Conservation (phyloP, 2,888 invertebrate species). For the Bedellia somnulentella region DNA sequence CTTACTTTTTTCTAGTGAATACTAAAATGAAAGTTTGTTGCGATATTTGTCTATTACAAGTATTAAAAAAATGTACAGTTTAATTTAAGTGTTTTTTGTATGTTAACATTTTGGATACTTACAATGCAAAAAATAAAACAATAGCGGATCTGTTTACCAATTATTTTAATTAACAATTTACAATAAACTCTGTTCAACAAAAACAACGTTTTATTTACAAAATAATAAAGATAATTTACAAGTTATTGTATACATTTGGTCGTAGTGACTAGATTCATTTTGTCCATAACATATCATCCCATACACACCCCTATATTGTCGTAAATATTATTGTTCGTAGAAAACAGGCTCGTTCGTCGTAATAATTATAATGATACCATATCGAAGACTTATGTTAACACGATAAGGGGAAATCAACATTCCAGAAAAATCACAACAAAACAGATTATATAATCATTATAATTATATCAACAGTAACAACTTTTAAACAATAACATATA, state of each 20-base stretch:
- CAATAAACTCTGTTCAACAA: too few relatives aligned
- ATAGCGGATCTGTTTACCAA: too few relatives aligned
- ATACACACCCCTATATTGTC: constrained; percentile 22
- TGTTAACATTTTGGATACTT: too few relatives aligned
- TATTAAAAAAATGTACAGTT: too few relatives aligned
- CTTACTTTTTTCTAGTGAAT: too few relatives aligned
- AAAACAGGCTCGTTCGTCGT: constrained; percentile 20
- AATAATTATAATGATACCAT: constrained; percentile 31
- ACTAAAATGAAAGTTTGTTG: too few relatives aligned
- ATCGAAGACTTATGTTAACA: constrained; percentile 13
- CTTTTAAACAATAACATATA: constrained; percentile 4
- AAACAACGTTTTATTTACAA: constrained; percentile 9
- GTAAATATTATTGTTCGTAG: constrained; percentile 11
- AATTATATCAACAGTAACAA: too few relatives aligned
- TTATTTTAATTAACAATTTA: too few relatives aligned
- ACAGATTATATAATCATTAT: too few relatives aligned
- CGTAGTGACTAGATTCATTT: constrained; percentile 36
- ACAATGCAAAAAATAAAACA: too few relatives aligned
- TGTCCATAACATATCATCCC: constrained; percentile 27
- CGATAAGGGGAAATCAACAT: constrained; percentile 21
- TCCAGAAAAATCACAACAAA: constrained; percentile 16
- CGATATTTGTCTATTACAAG: too few relatives aligned
- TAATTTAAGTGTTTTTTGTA: too few relatives aligned
- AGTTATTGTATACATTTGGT: constrained; percentile 3
- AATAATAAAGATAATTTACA: constrained; percentile 1